Evolutionary conservation across 2,113 vertebrate genomes (phyloP), one percentile per base, ranked within the genome.

Genomic region (Limanda limanda): DNA sequence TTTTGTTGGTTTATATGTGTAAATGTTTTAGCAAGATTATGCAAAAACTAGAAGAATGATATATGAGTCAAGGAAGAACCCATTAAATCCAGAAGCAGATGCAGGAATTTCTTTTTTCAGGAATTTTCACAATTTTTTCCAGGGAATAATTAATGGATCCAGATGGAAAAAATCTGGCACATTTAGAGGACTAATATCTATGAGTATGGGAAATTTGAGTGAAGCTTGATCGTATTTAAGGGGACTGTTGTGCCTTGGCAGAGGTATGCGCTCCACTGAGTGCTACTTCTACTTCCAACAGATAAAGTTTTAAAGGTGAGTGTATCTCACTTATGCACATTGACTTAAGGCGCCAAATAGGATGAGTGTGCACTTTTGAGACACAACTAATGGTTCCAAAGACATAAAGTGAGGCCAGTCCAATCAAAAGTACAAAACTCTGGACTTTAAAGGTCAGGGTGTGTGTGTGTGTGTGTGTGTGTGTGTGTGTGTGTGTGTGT

Each of bases 361-460:
- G 51, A 52, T 52, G 51, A 52, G 17, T 52, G 13, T 48, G 45
- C 45, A 48, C 14, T 48, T 17, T 48, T 48, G 31, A 18, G 15
- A 48, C 45, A 48, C 45, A 48, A 48, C 45, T 48, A 48, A 15
- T 48, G 45, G 45, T n/a, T 52, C 51, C 20, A 52, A n/a, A 52
- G n/a, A 68, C 48, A 81, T 25, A 24, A 54, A 20, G 17, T 66
- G 47, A 85, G 8, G 10, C 15, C 72, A 59, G 55, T 63, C 12
- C 12, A 57, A 71, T 81, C 14, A 31, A 35, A 59, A 59, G 20
- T 8, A 60, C 4, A 6, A 35, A 31, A 60, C 7, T 7, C 11
- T 10, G 24, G 48, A 40, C 65, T 76, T 72, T 42, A 71, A 31
- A 63, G 24, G 23, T 47, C 54, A 73, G 10, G 2, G n/a, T 56